These are phyloP conservation scores for Yoshiicerus persimilis DNA, from an alignment of 1,140 invertebrate species.

Conservation along the genomic window DNA sequence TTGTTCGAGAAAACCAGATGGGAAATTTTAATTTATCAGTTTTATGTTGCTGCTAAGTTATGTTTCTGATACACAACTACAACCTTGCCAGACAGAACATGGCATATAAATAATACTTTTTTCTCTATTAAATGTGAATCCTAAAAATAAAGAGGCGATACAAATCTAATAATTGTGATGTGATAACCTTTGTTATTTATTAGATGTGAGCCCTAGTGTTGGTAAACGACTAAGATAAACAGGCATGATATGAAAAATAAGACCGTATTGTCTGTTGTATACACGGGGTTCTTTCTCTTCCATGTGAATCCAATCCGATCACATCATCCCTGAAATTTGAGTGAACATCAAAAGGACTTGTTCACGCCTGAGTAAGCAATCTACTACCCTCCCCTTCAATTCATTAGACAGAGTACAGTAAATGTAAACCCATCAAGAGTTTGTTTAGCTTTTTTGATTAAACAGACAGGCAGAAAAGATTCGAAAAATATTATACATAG, in stretches of 20 bases:
- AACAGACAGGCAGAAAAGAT: neutral
- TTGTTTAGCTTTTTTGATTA: neutral
- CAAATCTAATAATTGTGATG: neutral
- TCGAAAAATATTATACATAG: too few relatives aligned
- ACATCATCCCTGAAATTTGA: neutral
- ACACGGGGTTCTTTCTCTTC: neutral
- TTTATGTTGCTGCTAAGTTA: too few relatives aligned
- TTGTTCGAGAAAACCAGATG: too few relatives aligned
- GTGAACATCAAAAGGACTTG: neutral
- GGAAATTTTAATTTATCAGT: too few relatives aligned
- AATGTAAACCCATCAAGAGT: neutral
- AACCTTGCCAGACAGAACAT: too few relatives aligned
- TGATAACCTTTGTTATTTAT: neutral
- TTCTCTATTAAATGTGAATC: too few relatives aligned
- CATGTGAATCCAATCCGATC: neutral
- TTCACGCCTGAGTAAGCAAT: neutral
- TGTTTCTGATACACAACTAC: too few relatives aligned
- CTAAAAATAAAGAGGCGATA: neutral
- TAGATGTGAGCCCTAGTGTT: neutral
- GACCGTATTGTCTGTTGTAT: neutral
- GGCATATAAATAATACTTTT: too few relatives aligned
- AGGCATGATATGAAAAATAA: neutral
- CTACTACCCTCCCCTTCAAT: neutral
- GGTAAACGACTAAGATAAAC: neutral
- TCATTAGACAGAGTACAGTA: neutral